Percentiles rank a stretch among this genome's conserved stretches.
Evolutionary conservation across 2,113 vertebrate genomes (phyloP).

Genomic region (Aleadryas rufinucha): DNA sequence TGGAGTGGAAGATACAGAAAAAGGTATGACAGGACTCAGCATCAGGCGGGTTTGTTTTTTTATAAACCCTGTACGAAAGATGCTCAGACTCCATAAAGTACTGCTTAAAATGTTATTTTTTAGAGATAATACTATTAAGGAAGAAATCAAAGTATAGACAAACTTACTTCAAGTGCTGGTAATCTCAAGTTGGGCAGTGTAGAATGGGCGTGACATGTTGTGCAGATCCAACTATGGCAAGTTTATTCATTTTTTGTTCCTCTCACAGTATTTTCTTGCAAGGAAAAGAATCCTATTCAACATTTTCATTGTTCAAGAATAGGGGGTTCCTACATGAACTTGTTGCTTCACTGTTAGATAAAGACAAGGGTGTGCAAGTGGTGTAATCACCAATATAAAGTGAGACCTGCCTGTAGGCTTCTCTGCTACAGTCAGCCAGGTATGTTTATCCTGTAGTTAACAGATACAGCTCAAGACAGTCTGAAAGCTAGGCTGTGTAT

Average conservation of each 20-base stretch:
- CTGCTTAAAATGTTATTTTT: not conserved
- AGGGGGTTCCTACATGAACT: not conserved
- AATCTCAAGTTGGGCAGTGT: not conserved
- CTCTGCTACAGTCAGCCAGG: not conserved
- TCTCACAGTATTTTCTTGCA: not conserved
- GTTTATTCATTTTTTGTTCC: not conserved
- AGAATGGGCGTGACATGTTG: not conserved
- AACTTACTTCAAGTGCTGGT: not conserved
- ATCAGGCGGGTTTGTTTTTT: accelerated
- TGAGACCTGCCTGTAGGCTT: not conserved
- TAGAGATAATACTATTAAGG: not conserved
- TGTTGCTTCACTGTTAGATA: not conserved
- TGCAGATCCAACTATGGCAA: not conserved
- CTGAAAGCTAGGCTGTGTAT: not conserved
- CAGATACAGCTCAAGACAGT: accelerated
- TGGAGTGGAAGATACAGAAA: not conserved
- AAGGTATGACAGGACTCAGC: not conserved
- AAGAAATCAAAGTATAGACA: not conserved
- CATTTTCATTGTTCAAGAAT: not conserved
- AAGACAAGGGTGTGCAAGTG: not conserved
- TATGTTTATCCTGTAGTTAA: not conserved
- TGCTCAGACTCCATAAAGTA: not conserved
- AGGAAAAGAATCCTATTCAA: not conserved
- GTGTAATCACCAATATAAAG: too few species aligned
- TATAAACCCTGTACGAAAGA: not conserved